phyloP scores from a whole-genome alignment of 2,888 invertebrate genomes.

The Agrotis puta region DNA sequence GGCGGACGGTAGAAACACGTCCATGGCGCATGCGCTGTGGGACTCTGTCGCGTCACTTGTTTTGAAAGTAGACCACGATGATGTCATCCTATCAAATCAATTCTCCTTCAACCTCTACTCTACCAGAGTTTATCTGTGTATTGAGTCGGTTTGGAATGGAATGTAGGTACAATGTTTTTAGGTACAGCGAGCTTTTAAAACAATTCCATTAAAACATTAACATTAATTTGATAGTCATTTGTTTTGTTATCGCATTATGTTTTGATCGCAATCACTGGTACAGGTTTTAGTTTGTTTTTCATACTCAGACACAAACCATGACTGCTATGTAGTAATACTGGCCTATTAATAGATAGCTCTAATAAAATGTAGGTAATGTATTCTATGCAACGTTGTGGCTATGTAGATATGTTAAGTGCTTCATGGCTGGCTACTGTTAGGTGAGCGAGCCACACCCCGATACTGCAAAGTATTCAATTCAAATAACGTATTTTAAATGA shows the following conservation, averaged over 20 bases:
- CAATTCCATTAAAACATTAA: neutral
- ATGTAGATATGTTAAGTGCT: neutral
- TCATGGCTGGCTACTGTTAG: neutral
- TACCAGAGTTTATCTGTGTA: conserved; percentile 31
- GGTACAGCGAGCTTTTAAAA: conserved; percentile 1
- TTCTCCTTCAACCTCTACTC: conserved; percentile 67
- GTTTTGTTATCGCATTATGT: neutral
- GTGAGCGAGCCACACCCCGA: conserved; percentile 26
- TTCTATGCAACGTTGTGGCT: neutral
- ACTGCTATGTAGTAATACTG: neutral
- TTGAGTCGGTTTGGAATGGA: conserved; percentile 8
- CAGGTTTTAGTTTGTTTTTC: neutral
- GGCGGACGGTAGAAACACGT: conserved; percentile 25
- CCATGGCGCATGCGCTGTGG: conserved; percentile 52
- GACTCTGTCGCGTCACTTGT: conserved; percentile 36
- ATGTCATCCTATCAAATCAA: conserved; percentile 73
- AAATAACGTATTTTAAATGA: conserved; percentile 15
- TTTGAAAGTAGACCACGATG: conserved; percentile 61
- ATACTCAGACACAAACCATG: neutral
- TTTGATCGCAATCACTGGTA: neutral
- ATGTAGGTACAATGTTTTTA: neutral
- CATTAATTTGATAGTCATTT: neutral
- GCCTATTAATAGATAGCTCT: conserved; percentile 11
- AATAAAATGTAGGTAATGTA: conserved; percentile 36
- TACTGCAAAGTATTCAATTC: neutral